Percentiles rank a stretch among this genome's conserved stretches.
These are phyloP conservation scores for Aproaerema taeniolella DNA, from an alignment of 2,888 invertebrate genomes.

Conservation along the genomic window DNA sequence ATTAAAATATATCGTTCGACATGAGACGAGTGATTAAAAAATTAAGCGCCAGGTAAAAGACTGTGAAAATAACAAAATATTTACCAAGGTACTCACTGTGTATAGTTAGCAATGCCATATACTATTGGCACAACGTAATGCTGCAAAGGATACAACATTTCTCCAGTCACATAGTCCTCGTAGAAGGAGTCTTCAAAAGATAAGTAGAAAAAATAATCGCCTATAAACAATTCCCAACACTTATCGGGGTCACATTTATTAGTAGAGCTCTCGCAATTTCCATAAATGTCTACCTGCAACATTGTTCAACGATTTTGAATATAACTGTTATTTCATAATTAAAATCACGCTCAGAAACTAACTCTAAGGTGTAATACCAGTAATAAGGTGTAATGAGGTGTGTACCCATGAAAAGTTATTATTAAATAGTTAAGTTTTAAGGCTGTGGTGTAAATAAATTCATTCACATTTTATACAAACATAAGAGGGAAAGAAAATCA, in stretches of 20 bases:
- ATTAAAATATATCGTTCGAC: too few species aligned
- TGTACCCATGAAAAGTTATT: too few species aligned
- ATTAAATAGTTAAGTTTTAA: too few species aligned
- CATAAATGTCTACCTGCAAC: slow-evolving; percentile 38
- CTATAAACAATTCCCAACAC: slow-evolving; percentile 28
- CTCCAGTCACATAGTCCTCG: slow-evolving; percentile 49
- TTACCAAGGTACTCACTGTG: slow-evolving; percentile 27
- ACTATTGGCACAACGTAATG: slow-evolving; percentile 80
- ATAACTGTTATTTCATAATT: too few species aligned
- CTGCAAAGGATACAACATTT: slow-evolving; percentile 48
- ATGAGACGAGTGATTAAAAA: too few species aligned
- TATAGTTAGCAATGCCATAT: slow-evolving; percentile 80
- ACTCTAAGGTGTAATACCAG: too few species aligned
- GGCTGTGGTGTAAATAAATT: too few species aligned
- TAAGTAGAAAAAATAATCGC: slow-evolving; percentile 46
- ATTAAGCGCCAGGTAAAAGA: too few species aligned
- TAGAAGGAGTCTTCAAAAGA: slow-evolving; percentile 44
- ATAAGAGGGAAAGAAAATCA: too few species aligned
- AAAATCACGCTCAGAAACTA: too few species aligned
- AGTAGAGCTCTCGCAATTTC: slow-evolving; percentile 33
- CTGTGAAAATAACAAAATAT: slow-evolving; percentile 2
- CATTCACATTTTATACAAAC: too few species aligned
- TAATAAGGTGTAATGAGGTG: too few species aligned
- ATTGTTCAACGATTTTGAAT: slow-evolving; percentile 22
- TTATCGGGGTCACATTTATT: slow-evolving; percentile 21